Evolutionary conservation across 2,113 vertebrate species (phyloP), one percentile per base, ranked within the genome.

Genomic region (Gulo gulo): DNA sequence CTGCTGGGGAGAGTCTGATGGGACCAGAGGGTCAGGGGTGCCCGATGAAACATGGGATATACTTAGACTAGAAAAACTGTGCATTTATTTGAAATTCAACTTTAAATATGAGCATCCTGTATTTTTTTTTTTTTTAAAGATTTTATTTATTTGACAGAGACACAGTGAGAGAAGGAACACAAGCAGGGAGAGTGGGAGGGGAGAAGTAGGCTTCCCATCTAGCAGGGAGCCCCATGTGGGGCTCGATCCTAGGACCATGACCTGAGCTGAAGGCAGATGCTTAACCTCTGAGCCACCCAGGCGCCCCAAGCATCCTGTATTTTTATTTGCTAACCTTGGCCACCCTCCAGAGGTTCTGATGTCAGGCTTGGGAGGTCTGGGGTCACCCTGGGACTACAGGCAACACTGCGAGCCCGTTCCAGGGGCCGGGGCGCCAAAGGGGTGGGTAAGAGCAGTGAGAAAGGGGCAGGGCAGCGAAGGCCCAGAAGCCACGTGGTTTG

Each of bases 381-480:
- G 61, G 21, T 10, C 7, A 1, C 16, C 61, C 45, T n/a, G 4
- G 12, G 24, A 42, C 12, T 2, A 31, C n/a, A 74, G 50, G 29
- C 4, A 0, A 13, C 13, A 15, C 4, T 21, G 39, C 0, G 10
- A 81, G 61, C 18, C 7, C 0, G 7, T 11, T 29, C 13, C 14
- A 0, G 36, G n/a, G 73, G 45, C 76, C 20, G 2, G 76, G 47
- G 45, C 0, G 4, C 45, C 8, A 8, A 29, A 36, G 47, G 26
- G 2, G 13, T 2, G 24, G 34, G 10, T 20, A 24, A 23, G 74
- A 42, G 26, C 13, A 14, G 26, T 1, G 14, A 74, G 9, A 31
- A 31, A 80, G 57, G 36, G 36, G 9, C 29, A 5, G 15, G 45
- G n/a, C 10, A 3, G 45, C n/a, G 24, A 65, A 50, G 73, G 36